Evolutionary conservation across 1,140 invertebrate species (phyloP), one percentile per base, ranked within the genome.

Genomic region (Drosophila ogumai): DNA sequence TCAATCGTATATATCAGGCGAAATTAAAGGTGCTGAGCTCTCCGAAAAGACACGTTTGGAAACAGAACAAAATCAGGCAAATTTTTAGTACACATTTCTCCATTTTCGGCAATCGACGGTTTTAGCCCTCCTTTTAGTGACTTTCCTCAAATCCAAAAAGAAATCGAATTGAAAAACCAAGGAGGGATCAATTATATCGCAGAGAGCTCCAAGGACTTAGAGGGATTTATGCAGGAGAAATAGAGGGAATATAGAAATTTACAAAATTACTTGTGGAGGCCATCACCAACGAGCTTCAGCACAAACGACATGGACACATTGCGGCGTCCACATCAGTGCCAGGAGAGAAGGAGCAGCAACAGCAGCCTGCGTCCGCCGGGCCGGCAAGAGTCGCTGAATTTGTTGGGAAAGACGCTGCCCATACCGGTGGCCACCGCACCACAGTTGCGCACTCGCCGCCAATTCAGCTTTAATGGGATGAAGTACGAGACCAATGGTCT

Each of bases 401-500:
- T 85, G 17, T 17, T 85, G 31, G 31, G 54, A 10, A 85, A 78
- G 36, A 46, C 77, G 2, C n/a, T 77, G 55, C 71, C 76, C 3
- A 32, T 85, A 25, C 52, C 59, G 0, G 81, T 56, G 25, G 66
- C 58, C 8, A 54, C 76, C 2, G 44, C 63, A 0, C 81, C 81
- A 2, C 65, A 86, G 32, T 31, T 86, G 58, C 68, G 68, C 6
- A 22, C 59, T 10, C 68, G 68, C 6, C 82, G 82, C 0, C 50
- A 79, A 1, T 86, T 86, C 12, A 52, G 56, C 12, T 86, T 81
- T 55, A 81, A 86, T 57, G 82, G 82, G 5, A 54, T 44, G 65
- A 31, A 36, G 1, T 86, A 81, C 28, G 78, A 78, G 65, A 69
- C 79, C 15, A 59, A 40, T 12, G 46, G 64, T 17, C n/a, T 61